These are phyloP conservation scores for Drosophila funebris DNA, from an alignment of 1,140 invertebrate genomes.

Conservation along the genomic window DNA sequence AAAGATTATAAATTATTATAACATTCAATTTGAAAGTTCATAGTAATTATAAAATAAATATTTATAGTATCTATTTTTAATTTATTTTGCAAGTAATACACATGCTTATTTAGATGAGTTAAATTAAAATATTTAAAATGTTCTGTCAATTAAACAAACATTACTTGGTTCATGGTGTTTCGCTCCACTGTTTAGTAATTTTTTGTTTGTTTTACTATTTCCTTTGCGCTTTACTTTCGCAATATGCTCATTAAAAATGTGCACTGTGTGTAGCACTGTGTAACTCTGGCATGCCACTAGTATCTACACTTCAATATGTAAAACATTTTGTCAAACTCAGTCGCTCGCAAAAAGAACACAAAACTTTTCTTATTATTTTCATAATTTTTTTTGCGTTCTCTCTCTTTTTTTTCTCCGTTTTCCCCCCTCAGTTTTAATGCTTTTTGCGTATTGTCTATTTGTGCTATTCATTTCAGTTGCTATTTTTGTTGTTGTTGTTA, in stretches of 20 bases:
- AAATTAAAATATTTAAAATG: too few species aligned
- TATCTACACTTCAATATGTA: constrained; percentile 17
- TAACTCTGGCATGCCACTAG: constrained; percentile 12
- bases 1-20: too few species aligned
- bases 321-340: constrained; percentile 48
- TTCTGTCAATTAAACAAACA: too few species aligned
- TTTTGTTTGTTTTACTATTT: constrained; percentile 37
- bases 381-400: not conserved
- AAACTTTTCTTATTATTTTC: constrained; percentile 46
- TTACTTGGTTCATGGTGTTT: not conserved
- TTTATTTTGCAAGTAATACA: too few species aligned
- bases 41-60: too few species aligned
- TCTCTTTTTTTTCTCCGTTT: constrained; percentile 5
- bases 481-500: constrained; percentile 36
- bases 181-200: constrained; percentile 1
- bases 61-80: too few species aligned
- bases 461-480: constrained; percentile 11
- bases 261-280: constrained; percentile 41
- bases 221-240: constrained; percentile 44
- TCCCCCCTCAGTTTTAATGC: constrained; percentile 7
- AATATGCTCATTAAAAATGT: constrained; percentile 79
- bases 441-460: constrained; percentile 45
- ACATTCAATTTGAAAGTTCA: too few species aligned
- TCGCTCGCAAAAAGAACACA: constrained; percentile 52
- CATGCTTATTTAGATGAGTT: too few species aligned